phyloP scores from a whole-genome alignment of 1,140 invertebrate species.

The Monomorium pharaonis region DNA sequence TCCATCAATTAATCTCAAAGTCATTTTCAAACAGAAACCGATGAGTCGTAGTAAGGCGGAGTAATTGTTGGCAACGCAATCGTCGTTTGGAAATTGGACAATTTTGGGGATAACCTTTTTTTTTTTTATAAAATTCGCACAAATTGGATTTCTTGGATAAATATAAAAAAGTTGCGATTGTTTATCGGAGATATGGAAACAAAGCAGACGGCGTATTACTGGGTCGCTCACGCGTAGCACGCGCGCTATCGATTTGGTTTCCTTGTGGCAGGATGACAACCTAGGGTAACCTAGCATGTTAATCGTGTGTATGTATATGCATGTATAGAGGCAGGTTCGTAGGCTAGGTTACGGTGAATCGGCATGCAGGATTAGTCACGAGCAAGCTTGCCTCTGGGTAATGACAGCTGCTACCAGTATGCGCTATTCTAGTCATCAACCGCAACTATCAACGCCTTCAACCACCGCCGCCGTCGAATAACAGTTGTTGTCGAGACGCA shows the following conservation, averaged over 20 bases:
- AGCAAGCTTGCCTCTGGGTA: constrained; percentile 81
- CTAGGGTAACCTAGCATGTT: constrained; percentile 77
- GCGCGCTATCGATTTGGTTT: constrained; percentile 81
- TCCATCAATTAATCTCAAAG: not conserved
- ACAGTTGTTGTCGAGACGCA: constrained; percentile 48
- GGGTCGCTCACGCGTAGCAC: constrained; percentile 78
- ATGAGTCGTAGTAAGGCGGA: not conserved
- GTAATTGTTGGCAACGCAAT: not conserved
- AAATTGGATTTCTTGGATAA: not conserved
- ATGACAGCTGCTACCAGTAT: constrained; percentile 81
- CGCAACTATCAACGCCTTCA: constrained; percentile 71
- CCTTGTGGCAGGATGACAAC: constrained; percentile 79
- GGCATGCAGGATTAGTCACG: constrained; percentile 83
- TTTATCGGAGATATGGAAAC: not conserved
- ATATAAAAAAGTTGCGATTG: not conserved
- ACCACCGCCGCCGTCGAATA: constrained; percentile 48
- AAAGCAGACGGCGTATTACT: constrained; percentile 43
- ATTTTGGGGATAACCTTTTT: too few relatives aligned
- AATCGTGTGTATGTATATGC: constrained; percentile 71
- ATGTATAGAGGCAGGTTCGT: constrained; percentile 66
- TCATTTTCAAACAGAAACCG: not conserved
- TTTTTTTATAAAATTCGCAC: not conserved
- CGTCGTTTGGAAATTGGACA: not conserved
- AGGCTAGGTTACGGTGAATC: constrained; percentile 78
- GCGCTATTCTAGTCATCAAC: constrained; percentile 73